A percentile compares a stretch with the other conserved stretches of the same genome.
These are phyloP conservation scores for Mythimna ferrago DNA, from an alignment of 2,888 invertebrate genomes.

Conservation along the genomic window DNA sequence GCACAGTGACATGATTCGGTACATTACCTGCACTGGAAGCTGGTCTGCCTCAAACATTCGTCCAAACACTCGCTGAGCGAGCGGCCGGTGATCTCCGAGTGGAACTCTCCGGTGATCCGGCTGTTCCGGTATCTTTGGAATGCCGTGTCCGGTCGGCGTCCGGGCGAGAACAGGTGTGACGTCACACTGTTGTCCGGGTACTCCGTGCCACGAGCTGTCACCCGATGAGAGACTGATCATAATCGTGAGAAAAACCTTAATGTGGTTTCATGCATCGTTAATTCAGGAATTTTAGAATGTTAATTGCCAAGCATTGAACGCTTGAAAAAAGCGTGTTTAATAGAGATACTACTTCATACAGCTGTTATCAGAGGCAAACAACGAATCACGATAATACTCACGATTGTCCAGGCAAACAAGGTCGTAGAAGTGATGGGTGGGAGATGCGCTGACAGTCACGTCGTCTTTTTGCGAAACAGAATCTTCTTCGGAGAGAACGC, in stretches of 20 bases:
- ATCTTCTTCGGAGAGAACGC: constrained; percentile 97
- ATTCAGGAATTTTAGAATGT: constrained; percentile 49
- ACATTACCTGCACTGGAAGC: constrained; percentile 95
- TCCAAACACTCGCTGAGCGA: constrained; percentile 97
- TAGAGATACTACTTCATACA: constrained; percentile 29
- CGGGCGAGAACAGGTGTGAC: constrained; percentile 95
- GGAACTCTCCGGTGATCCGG: constrained; percentile 96
- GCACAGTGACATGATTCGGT: constrained; percentile 53
- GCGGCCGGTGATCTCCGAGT: constrained; percentile 96
- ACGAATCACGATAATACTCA: constrained; percentile 89
- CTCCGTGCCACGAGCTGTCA: constrained; percentile 96
- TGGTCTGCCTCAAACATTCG: constrained; percentile 96
- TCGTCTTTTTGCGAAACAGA: constrained; percentile 97
- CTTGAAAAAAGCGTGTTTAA: constrained; percentile 34
- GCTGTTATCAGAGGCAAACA: constrained; percentile 51
- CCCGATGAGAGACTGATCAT: constrained; percentile 90
- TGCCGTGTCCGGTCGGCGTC: constrained; percentile 96
- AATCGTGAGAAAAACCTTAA: constrained; percentile 86
- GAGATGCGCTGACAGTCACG: constrained; percentile 95
- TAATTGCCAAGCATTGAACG: constrained; percentile 39
- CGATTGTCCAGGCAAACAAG: constrained; percentile 97
- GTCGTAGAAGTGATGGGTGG: constrained; percentile 96
- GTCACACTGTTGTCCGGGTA: constrained; percentile 97
- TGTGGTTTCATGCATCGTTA: constrained; percentile 78
- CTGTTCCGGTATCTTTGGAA: constrained; percentile 97